Base-by-base conservation (phyloP, 2,888 invertebrate species). In the Hypsopygia costalis region DNA sequence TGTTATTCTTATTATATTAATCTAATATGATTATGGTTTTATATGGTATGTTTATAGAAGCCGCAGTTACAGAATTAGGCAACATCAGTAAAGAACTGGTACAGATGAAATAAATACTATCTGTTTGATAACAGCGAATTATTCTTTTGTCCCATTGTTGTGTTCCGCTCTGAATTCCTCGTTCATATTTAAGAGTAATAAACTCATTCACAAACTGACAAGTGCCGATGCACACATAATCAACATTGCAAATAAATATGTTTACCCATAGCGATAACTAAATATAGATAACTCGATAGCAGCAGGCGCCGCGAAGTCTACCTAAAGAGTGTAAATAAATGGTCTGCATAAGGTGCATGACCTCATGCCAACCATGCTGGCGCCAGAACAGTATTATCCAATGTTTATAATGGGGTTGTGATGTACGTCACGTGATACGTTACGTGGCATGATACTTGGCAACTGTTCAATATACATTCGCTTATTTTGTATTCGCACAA, bases 101-200 rank as follows among this genome's bases (percentile, higher is more conserved):
- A 16, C 16, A 16, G 3, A 16, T 4, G 4, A 16, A 16, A 16
- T 16, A 16, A 60, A 52, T 41, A 52, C 56, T 54, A 57, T 55
- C 55, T 56, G 51, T 57, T 52, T 55, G 57, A 49, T 52, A 56
- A 46, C 49, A 52, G 50, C 56, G 70, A 69, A 72, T 65, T 70
- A 66, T 58, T 57, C 60, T 63, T 62, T 64, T 62, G 69, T 63
- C 64, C 66, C 51, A 75, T 76, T 81, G 76, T 75, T 66, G 68
- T 60, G 73, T 81, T 77, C 77, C 81, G 82, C 79, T 85, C 82
- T 74, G 63, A 77, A 80, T 81, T 80, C 62, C 54, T 53, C 67
- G 69, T 72, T 73, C 68, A 71, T 58, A 58, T 61, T 59, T 57
- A 54, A 58, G 49, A 47, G 46, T 49, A 61, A 63, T 68, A 64